These are phyloP conservation scores for Peromyscus californicus DNA, from an alignment of 2,113 vertebrate genomes.

Conservation along the genomic window DNA sequence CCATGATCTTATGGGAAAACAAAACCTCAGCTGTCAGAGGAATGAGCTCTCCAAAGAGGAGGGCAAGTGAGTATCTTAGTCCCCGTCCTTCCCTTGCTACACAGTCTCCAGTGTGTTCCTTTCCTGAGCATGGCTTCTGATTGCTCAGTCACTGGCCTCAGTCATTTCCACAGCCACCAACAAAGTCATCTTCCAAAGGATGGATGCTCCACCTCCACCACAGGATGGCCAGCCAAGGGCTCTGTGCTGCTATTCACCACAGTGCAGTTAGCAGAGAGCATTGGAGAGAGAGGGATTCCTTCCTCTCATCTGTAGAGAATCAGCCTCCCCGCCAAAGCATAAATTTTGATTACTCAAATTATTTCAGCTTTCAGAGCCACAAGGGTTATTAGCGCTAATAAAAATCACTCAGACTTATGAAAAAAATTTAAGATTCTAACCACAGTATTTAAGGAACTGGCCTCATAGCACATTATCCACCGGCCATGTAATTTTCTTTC, in stretches of 20 bases:
- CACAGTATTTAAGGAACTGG: constrained; percentile 71
- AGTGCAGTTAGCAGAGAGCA: background rate
- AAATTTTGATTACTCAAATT: constrained; percentile 73
- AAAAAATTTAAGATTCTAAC: constrained; percentile 59
- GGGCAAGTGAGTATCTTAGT: background rate
- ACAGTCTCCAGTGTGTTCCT: background rate
- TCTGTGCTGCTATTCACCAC: background rate
- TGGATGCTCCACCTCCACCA: background rate
- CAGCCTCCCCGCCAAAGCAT: constrained; percentile 63
- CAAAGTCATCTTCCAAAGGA: background rate
- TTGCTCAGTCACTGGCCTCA: background rate
- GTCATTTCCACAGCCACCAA: background rate
- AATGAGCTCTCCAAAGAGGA: background rate
- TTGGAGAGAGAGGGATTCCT: constrained; percentile 42
- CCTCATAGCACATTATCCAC: constrained; percentile 52
- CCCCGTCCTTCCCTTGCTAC: background rate
- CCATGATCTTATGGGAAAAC: background rate
- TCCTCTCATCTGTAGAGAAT: constrained; percentile 66
- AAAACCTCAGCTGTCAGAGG: background rate
- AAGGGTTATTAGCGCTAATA: constrained; percentile 73
- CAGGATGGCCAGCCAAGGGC: background rate
- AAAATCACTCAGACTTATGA: constrained; percentile 72
- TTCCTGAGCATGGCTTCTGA: background rate
- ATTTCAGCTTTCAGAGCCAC: constrained; percentile 75
- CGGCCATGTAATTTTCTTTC: constrained; percentile 55